Percentiles rank a stretch among this genome's conserved stretches.
Conservation (phyloP, 2,888 invertebrate species). For the Hypsopygia costalis region DNA sequence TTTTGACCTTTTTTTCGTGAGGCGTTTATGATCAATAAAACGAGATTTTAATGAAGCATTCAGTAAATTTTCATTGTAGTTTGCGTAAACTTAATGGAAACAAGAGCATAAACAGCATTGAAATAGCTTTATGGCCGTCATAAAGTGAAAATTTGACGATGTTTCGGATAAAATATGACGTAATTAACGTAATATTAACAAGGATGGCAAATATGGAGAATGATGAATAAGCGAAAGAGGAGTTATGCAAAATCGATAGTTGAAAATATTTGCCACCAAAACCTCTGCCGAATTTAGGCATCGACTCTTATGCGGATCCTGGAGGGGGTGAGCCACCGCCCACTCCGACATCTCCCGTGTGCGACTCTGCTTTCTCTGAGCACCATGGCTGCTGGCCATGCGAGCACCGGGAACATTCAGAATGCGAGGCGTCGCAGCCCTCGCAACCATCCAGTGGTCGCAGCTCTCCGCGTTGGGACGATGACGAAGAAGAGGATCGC, state of each 20-base stretch:
- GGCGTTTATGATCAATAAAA: constrained; percentile 35
- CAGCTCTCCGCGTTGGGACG: constrained; percentile 71
- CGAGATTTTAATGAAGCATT: constrained; percentile 23
- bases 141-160: constrained; percentile 17
- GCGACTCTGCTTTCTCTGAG: constrained; percentile 75
- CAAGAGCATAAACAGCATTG: constrained; percentile 25
- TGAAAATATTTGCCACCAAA: neutral
- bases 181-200: constrained; percentile 1
- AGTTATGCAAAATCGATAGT: constrained; percentile 23
- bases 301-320: constrained; percentile 70
- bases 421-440: constrained; percentile 56
- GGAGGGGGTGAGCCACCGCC: constrained; percentile 72
- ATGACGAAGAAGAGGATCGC: constrained; percentile 65
- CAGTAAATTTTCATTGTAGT: constrained; percentile 18
- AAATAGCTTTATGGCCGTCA: constrained; percentile 34
- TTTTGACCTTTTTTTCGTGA: constrained; percentile 41
- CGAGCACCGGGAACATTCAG: constrained; percentile 62
- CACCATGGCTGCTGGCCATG: constrained; percentile 74
- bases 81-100: constrained; percentile 18
- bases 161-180: constrained; percentile 3
- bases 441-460: constrained; percentile 71
- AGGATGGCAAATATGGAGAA: constrained; percentile 10
- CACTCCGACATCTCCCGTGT: constrained; percentile 71
- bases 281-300: constrained; percentile 55
- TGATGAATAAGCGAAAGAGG: constrained; percentile 13